Base-by-base conservation (phyloP, 2,113 vertebrate species). In the Cnemophilus loriae region DNA sequence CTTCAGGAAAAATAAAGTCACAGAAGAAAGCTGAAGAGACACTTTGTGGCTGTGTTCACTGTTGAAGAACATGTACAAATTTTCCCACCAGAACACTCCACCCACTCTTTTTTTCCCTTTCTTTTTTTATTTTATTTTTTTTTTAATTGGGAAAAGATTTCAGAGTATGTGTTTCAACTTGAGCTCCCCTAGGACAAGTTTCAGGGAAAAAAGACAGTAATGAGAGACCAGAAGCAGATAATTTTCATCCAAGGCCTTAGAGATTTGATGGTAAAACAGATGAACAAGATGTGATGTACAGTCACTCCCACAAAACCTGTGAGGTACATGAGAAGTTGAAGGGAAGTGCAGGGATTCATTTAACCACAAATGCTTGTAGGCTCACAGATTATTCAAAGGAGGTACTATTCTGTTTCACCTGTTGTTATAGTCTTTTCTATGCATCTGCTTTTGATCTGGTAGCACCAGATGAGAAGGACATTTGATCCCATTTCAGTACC, bases 1-100 rank as follows among this genome's bases (percentile, higher is more conserved):
- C 37, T 79, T 93, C 30, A 85, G 53, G 57, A 75, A 81, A 89
- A 92, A 74, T 32, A 76, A 87, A 84, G 39, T 63, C 16, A 50
- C 30, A 80, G 37, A 42, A 83, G 7, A 90, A 90, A 94, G 32
- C 20, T 23, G 32, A 84, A 44, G 22, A 83, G 27, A 46, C 4
- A 19, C 28, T 77, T 87, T 55, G 22, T 61, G 28, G 4, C 33
- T 87, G 9, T 60, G 19, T 39, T 95, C 80, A 56, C 22, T 52
- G 32, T 2, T 23, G 37, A 94, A 90, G 77, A 91, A 74, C 59
- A 20, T 5, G 7, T 37, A 75, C 59, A 82, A 32, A 30, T 71
- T 90, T 93, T 85, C 39, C 60, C 15, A 71, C 2, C 27, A 82
- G 56, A 71, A 92, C 60, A 32, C 5, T 3, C 13, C n/a, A 57